Evolutionary conservation across 2,113 vertebrate species (phyloP), one percentile per base, ranked within the genome.

Genomic region (Equus quagga): DNA sequence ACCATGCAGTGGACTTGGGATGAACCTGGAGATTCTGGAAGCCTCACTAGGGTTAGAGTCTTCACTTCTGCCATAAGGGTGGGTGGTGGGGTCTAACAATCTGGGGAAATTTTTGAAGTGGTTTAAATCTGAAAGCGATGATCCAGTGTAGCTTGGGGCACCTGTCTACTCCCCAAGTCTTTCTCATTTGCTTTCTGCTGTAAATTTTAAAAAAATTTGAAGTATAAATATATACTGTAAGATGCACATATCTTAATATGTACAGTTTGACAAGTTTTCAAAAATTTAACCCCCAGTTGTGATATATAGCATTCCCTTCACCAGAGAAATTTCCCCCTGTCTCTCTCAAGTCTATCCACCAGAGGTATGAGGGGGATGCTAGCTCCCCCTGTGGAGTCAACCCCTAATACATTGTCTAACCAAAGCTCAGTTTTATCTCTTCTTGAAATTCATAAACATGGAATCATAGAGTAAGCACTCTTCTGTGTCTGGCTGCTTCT

Each of bases 71-170:
- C 64, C 46, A 26, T 8, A 26, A 36, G 2, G 51, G 51, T 13
- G 11, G 49, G 49, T 12, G 33, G 26, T 24, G 26, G 21, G 17
- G 46, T 72, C 83, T 70, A 56, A 54, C 23, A 82, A 83, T 76
- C 75, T 85, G 92, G 70, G 28, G 76, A 72, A n/a, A 44, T 60
- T 90, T 95, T 70, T 93, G 69, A 95, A 92, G 70, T 76, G 72
- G 44, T 81, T 70, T 86, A 90, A 95, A 81, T 76, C 80, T 96
- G 89, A 82, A 76, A 94, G 73, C 28, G n/a, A 64, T 93, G 80
- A 89, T 69, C 49, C 36, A 78, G 92, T 62, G 67, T 84, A 81
- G 31, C 54, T 83, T 19, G 92, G 65, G n/a, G 49, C 33, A 24
- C n/a, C 75, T 86, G 15, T 28, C 15, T 54, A 28, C 23, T 65